These are phyloP conservation scores for Myotis planiceps DNA, from an alignment of 2,797 vertebrate species.

Conservation along the genomic window DNA sequence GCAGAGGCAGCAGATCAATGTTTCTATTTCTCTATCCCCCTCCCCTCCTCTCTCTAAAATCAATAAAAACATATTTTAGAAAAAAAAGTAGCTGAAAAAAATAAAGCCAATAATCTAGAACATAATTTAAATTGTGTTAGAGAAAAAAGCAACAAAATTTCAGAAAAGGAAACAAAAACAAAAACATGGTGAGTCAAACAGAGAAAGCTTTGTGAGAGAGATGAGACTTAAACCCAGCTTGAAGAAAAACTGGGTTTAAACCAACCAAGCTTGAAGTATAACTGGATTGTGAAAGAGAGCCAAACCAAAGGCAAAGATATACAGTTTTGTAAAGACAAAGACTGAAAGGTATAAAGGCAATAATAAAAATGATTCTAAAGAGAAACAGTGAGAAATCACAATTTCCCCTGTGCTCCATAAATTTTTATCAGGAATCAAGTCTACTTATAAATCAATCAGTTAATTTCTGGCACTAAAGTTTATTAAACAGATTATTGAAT, in stretches of 20 bases:
- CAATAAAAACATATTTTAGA: too few relatives aligned
- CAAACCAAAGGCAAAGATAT: slow-evolving; percentile 25
- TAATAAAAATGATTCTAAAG: slow-evolving; percentile 4
- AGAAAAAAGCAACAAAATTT: slow-evolving; percentile 5
- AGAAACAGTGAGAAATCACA: slow-evolving; percentile 41
- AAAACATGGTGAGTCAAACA: not conserved
- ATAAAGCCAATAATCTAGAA: not conserved
- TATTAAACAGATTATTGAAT: not conserved
- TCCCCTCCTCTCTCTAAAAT: too few relatives aligned
- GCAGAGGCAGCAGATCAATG: too few relatives aligned
- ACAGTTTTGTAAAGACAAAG: not conserved
- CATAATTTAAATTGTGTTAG: slow-evolving; percentile 2
- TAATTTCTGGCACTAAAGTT: not conserved
- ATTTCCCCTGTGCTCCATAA: slow-evolving; percentile 25
- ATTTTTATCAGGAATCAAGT: slow-evolving; percentile 30
- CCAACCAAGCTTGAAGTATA: not conserved
- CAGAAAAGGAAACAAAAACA: not conserved
- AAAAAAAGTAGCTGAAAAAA: not conserved
- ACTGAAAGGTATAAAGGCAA: slow-evolving; percentile 2
- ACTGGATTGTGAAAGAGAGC: not conserved
- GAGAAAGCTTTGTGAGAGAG: not conserved
- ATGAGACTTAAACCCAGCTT: not conserved
- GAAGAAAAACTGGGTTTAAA: not conserved
- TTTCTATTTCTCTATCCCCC: too few relatives aligned
- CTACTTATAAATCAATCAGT: not conserved